phyloP scores from a whole-genome alignment of 2,888 invertebrate genomes.

The Drosophila helvetica region DNA sequence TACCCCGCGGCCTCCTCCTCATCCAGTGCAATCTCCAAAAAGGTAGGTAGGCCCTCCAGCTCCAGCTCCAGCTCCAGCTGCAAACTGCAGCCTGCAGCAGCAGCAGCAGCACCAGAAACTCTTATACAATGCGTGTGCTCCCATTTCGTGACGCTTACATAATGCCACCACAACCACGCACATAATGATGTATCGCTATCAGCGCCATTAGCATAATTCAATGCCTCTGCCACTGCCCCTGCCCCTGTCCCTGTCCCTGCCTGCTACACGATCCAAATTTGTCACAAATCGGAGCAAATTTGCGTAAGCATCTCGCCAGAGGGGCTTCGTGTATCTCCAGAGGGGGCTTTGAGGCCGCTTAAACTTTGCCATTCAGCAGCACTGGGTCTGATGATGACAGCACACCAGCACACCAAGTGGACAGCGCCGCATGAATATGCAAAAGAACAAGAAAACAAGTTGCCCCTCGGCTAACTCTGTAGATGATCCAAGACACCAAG shows the following conservation, averaged over 20 bases:
- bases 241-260: not conserved
- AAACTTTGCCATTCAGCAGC: conserved; percentile 70
- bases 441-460: conserved; percentile 40
- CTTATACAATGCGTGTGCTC: conserved; percentile 70
- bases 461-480: conserved; percentile 13
- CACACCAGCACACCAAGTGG: conserved; percentile 3
- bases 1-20: conserved; percentile 13
- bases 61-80: not conserved
- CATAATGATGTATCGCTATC: conserved; percentile 66
- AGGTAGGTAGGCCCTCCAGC: conserved; percentile 44
- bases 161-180: conserved; percentile 52
- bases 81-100: conserved; percentile 16
- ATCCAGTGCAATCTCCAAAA: conserved; percentile 33
- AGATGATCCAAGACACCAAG: not conserved
- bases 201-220: conserved; percentile 67
- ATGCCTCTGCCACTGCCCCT: conserved; percentile 37
- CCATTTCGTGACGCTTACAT: conserved; percentile 52
- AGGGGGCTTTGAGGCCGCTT: conserved; percentile 34
- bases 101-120: conserved; percentile 15
- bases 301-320: conserved; percentile 44
- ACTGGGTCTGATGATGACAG: conserved; percentile 7
- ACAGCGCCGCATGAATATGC: conserved; percentile 36
- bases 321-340: not conserved
- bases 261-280: conserved; percentile 45
- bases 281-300: conserved; percentile 55